A percentile compares a stretch with the other conserved stretches of the same genome.
phyloP scores from a whole-genome alignment of 2,888 invertebrate species.

The Hololepta plana region DNA sequence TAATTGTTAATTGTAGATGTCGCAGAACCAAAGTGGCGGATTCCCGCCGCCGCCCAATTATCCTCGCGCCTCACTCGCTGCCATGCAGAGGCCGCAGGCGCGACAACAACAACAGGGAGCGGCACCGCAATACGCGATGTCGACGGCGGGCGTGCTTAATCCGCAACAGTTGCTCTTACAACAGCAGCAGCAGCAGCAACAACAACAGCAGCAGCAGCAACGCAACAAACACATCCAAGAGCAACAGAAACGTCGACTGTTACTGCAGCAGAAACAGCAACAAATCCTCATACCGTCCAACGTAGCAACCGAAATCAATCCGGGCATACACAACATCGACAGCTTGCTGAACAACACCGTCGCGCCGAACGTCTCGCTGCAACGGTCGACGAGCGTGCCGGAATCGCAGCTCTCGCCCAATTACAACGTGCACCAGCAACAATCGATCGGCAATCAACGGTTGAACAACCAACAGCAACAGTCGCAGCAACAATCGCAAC shows the following conservation, averaged over 20 bases:
- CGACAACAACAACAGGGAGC: slow-evolving; percentile 6
- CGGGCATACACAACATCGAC: slow-evolving; percentile 52
- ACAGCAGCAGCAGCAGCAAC: slow-evolving; percentile 26
- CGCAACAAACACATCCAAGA: slow-evolving; percentile 14
- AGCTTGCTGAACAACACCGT: slow-evolving; percentile 71
- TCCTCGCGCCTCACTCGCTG: slow-evolving; percentile 16
- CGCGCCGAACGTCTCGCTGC: slow-evolving; percentile 78
- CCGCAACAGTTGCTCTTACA: slow-evolving; percentile 28
- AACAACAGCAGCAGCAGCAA: slow-evolving; percentile 21
- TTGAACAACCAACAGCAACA: slow-evolving; percentile 16
- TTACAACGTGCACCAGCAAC: slow-evolving; percentile 21
- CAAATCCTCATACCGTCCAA: slow-evolving; percentile 65
- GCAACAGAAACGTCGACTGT: slow-evolving; percentile 48
- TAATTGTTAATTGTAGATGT: slow-evolving; percentile 11
- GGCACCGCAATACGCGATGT: slow-evolving; percentile 11
- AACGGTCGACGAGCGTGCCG: slow-evolving; percentile 41
- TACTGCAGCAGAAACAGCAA: slow-evolving; percentile 66
- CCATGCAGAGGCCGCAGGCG: slow-evolving; percentile 12
- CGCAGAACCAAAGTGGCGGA: slow-evolving; percentile 15
- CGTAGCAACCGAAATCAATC: slow-evolving; percentile 37
- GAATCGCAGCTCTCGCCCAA: slow-evolving; percentile 42
- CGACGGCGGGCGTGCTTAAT: slow-evolving; percentile 11
- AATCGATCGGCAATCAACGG: no score
- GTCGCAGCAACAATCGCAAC: slow-evolving; percentile 11
- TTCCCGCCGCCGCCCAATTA: slow-evolving; percentile 26